phyloP scores from a whole-genome alignment of 1,140 invertebrate species.

The Saccostrea cuccullata region DNA sequence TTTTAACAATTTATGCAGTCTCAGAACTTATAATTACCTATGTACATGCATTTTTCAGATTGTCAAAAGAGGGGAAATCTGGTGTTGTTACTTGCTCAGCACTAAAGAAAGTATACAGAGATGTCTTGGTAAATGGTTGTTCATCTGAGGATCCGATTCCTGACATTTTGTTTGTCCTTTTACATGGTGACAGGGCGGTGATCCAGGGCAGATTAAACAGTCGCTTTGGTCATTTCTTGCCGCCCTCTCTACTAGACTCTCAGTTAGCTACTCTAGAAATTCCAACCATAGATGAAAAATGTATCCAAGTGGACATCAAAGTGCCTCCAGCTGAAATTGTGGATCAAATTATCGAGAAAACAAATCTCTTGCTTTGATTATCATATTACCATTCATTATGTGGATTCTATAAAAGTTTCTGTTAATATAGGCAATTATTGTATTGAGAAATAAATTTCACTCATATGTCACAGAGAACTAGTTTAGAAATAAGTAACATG shows the following conservation, averaged over 20 bases:
- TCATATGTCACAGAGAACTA: too few species aligned
- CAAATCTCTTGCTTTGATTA: not conserved
- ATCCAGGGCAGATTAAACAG: conserved; percentile 52
- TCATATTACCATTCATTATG: not conserved
- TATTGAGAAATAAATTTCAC: too few species aligned
- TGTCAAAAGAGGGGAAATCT: conserved; percentile 44
- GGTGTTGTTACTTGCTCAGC: conserved; percentile 69
- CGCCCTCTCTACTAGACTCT: conserved; percentile 61
- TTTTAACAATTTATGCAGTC: not conserved
- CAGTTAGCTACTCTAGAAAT: conserved; percentile 65
- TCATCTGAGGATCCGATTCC: not conserved
- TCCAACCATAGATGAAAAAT: conserved; percentile 35
- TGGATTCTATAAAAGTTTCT: too few species aligned
- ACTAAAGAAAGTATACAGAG: conserved; percentile 64
- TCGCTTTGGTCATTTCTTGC: conserved; percentile 68
- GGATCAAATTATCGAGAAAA: conserved; percentile 26
- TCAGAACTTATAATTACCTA: not conserved
- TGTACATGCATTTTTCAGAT: conserved; percentile 50
- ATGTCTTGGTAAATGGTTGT: conserved; percentile 57
- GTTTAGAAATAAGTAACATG: too few species aligned
- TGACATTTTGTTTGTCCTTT: conserved; percentile 58
- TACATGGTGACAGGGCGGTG: conserved; percentile 58
- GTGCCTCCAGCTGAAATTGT: not conserved
- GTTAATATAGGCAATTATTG: too few species aligned
- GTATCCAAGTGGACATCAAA: conserved; percentile 11